A percentile compares a stretch with the other conserved stretches of the same genome.
phyloP scores from a whole-genome alignment of 2,113 vertebrate species.

The Halichoeres trimaculatus region DNA sequence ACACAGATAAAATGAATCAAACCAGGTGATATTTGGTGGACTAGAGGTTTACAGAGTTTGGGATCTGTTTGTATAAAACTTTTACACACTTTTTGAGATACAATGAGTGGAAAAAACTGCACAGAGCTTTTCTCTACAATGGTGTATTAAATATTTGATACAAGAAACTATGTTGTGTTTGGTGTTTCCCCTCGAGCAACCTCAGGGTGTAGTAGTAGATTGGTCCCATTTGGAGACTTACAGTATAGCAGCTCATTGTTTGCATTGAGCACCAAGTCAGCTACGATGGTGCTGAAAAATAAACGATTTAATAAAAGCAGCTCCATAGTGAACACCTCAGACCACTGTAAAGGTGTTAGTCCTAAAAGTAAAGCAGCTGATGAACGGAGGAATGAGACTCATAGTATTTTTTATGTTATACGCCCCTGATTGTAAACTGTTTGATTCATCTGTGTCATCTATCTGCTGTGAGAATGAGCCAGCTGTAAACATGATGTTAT shows the following conservation, averaged over 20 bases:
- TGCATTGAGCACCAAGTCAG: slow-evolving; percentile 3
- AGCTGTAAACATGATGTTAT: no score
- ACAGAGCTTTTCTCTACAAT: slow-evolving; percentile 11
- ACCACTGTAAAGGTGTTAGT: background rate
- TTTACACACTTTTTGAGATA: background rate
- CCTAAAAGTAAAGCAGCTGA: background rate
- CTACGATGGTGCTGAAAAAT: slow-evolving; percentile 19
- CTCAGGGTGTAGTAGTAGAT: slow-evolving; percentile 22
- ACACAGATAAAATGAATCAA: no score
- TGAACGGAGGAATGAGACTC: no score
- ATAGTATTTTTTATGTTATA: no score
- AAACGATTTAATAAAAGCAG: slow-evolving; percentile 13
- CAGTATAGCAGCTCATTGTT: slow-evolving; percentile 5
- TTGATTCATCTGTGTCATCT: no score
- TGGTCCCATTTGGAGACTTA: slow-evolving; percentile 15
- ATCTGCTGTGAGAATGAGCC: no score
- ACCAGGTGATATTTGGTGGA: no score
- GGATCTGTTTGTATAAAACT: no score
- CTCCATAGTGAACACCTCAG: slow-evolving; percentile 1
- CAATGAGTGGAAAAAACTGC: background rate
- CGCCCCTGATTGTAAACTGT: no score
- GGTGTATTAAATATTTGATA: slow-evolving; percentile 33
- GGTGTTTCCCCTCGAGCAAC: slow-evolving; percentile 12
- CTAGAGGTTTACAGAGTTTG: no score
- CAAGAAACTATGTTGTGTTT: slow-evolving; percentile 17